phyloP scores from a whole-genome alignment of 1,140 invertebrate species.

The Drosophila neocordata region DNA sequence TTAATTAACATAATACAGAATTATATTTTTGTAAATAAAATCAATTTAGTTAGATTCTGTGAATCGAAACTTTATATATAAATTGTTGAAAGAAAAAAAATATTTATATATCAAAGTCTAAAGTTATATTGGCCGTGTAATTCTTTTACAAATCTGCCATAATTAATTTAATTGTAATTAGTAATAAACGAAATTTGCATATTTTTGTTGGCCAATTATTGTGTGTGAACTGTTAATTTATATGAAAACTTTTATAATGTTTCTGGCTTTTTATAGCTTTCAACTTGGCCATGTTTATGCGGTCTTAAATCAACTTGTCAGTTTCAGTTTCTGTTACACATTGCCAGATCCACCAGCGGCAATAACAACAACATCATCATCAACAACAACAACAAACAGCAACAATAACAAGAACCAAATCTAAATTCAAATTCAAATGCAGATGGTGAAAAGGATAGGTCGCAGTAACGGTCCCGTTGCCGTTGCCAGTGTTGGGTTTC shows the following conservation, averaged over 20 bases:
- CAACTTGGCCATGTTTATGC: constrained; percentile 17
- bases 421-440: constrained; percentile 11
- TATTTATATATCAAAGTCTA: too few species aligned
- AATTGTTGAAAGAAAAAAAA: too few species aligned
- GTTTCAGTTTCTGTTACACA: constrained; percentile 15
- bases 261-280: constrained; percentile 13
- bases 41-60: too few species aligned
- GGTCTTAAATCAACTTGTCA: constrained; percentile 36
- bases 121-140: not conserved
- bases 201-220: constrained; percentile 9
- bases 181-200: constrained; percentile 4
- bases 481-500: not conserved
- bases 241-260: not conserved
- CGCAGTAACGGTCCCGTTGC: not conserved
- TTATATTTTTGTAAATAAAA: too few species aligned
- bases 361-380: not conserved
- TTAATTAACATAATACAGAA: too few species aligned
- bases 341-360: not conserved
- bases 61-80: too few species aligned
- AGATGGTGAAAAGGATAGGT: not conserved
- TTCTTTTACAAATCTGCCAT: not conserved
- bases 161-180: constrained; percentile 4
- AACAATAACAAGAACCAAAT: not conserved
- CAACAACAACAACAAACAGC: not conserved
- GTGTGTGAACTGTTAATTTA: constrained; percentile 1